Base-by-base conservation (phyloP, 2,888 invertebrate genomes). In the Flexamia atlantica region DNA sequence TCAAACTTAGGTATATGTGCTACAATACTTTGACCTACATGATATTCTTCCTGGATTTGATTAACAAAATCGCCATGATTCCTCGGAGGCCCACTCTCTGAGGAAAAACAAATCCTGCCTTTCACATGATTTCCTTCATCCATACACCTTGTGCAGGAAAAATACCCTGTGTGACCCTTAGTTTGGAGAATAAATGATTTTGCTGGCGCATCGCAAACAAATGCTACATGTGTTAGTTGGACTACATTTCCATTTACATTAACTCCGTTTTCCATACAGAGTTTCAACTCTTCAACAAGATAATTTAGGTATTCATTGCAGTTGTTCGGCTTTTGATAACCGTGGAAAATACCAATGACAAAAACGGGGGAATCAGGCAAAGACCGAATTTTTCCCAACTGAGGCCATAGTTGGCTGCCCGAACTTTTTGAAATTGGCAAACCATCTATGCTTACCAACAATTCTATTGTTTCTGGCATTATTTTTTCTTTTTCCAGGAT, bases 331-430 rank as follows among this genome's bases (percentile, higher is more conserved):
- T 76, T 76, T 9, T 20, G 23, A 20, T 9, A 32, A 4, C 70
- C 70, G 30, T 70, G 70, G 10, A 20, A 70, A 3, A 25, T 20
- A 0, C 30, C 70, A 25, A 70, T 28, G 20, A 70, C 20, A 40
- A 70, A 70, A 30, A 40, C 36, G 46, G 28, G 28, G 0, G n/a
- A 2, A 14, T 36, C 4, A 2, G 40, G 76, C 36, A 42, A 36
- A 7, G 36, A 36, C 25, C 76, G 1, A 12, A 76, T 36, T 42
- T 9, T 36, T n/a, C 76, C 30, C n/a, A 76, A 25, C 25, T 30
- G 64, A 28, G 76, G 76, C 76, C 76, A 76, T 42, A 76, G 23
- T 25, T 76, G 76, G n/a, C 76, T 76, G 9, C 20, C 23, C n/a
- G 76, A 76, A 23, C 42, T 76, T 17, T 76, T 76, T 5, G 76